Conservation (phyloP, 2,797 vertebrate genomes). For the Tamandua tetradactyla region DNA sequence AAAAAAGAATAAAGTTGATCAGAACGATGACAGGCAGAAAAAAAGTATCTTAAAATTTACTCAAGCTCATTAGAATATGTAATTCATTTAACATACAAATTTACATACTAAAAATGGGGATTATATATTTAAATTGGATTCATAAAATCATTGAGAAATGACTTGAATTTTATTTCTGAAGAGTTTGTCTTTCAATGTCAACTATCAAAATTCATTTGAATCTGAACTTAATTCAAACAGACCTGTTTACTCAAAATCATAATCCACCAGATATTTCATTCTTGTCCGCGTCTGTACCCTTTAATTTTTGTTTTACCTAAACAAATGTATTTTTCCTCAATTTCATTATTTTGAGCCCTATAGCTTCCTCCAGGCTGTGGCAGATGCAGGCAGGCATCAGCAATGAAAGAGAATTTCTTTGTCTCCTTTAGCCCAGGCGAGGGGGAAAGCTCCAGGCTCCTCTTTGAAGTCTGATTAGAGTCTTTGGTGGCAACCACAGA, state of each 20-base stretch:
- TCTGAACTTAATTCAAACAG: background rate
- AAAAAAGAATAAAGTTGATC: background rate
- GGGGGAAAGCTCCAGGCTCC: background rate
- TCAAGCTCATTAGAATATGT: background rate
- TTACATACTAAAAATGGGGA: background rate
- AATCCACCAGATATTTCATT: background rate
- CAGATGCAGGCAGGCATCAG: background rate
- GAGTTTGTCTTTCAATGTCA: background rate
- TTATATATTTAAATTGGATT: background rate
- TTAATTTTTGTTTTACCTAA: background rate
- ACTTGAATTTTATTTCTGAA: background rate
- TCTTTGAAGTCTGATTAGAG: background rate
- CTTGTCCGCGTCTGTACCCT: background rate
- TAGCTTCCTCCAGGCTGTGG: background rate
- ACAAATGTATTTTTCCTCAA: background rate
- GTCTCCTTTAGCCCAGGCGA: background rate
- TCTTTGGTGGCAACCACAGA: background rate
- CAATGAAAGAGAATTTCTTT: background rate
- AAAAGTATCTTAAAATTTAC: background rate
- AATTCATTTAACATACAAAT: background rate
- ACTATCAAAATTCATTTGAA: background rate
- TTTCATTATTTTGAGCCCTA: background rate
- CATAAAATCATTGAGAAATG: background rate
- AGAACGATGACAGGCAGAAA: background rate
- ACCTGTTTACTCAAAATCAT: constrained; percentile 23